These are phyloP conservation scores for Cyaniris semiargus DNA, from an alignment of 2,888 invertebrate genomes.

Conservation along the genomic window DNA sequence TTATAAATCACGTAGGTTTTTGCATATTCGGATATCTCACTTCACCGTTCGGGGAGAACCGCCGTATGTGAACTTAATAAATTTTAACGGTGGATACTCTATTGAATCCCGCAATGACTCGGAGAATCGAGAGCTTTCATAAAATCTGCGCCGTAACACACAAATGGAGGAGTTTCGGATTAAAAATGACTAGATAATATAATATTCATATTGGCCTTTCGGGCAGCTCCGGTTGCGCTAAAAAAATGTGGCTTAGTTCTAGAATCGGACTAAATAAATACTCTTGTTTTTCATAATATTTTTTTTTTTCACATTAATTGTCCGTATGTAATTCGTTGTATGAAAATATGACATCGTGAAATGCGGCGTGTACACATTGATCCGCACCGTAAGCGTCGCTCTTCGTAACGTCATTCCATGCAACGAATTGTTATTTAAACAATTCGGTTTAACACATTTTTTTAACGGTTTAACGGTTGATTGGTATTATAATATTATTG, in stretches of 20 bases:
- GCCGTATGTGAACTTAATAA: conserved; percentile 15
- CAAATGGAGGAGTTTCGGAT: conserved; percentile 1
- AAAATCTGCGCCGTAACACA: neutral
- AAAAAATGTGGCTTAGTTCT: neutral
- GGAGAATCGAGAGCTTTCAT: conserved; percentile 23
- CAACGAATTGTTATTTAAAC: no score
- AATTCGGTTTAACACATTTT: no score
- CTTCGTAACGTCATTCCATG: no score
- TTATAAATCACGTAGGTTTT: neutral
- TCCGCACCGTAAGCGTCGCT: no score
- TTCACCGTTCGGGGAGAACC: neutral
- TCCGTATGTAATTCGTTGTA: no score
- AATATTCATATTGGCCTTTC: neutral
- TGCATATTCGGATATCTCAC: neutral
- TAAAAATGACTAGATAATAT: conserved; percentile 5
- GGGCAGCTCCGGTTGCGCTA: neutral
- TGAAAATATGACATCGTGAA: no score
- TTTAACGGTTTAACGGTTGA: no score
- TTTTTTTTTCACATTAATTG: no score
- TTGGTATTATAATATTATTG: no score
- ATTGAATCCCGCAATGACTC: conserved; percentile 20
- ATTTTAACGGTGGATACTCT: conserved; percentile 6
- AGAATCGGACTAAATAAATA: no score
- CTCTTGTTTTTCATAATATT: no score
- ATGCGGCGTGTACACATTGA: no score